These are phyloP conservation scores for Danio choprae DNA, from an alignment of 2,797 vertebrate species.

Conservation along the genomic window DNA sequence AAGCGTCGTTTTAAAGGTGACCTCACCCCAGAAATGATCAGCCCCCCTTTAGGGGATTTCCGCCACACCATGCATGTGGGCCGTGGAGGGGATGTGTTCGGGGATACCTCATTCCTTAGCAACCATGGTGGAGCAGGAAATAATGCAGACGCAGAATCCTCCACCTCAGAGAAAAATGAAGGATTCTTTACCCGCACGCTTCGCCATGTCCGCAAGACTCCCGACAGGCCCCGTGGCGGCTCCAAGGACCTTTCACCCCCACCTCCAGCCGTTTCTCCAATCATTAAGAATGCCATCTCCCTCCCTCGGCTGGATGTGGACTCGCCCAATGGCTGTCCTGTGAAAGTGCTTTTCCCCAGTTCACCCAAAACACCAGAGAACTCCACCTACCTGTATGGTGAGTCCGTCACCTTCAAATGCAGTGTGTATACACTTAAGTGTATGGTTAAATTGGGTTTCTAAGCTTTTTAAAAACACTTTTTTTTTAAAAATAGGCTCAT, in stretches of 20 bases:
- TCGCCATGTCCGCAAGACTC: slow-evolving; percentile 85
- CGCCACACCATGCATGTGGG: slow-evolving; percentile 99
- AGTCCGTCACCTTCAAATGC: slow-evolving; percentile 57
- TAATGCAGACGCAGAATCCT: slow-evolving; percentile 60
- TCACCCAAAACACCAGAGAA: slow-evolving; percentile 77
- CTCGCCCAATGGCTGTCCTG: slow-evolving; percentile 70
- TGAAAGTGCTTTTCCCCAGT: slow-evolving; percentile 84
- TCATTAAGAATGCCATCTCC: slow-evolving; percentile 96
- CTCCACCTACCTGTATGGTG: slow-evolving; percentile 84
- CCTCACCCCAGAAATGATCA: slow-evolving; percentile 95
- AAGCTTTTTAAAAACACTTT: too few species aligned
- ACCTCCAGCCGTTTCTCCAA: slow-evolving; percentile 87
- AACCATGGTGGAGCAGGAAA: slow-evolving; percentile 84
- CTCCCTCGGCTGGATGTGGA: slow-evolving; percentile 90
- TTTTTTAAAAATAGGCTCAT: too few species aligned
- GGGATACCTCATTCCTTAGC: slow-evolving; percentile 97
- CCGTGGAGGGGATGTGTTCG: slow-evolving; percentile 93
- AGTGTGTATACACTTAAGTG: neutral
- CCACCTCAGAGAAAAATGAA: slow-evolving; percentile 76
- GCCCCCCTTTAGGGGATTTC: slow-evolving; percentile 93
- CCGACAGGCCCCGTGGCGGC: slow-evolving; percentile 67
- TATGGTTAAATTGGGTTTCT: too few species aligned
- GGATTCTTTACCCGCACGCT: slow-evolving; percentile 89
- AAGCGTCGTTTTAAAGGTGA: slow-evolving; percentile 86
- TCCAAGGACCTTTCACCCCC: slow-evolving; percentile 78